Percentiles rank a stretch among this genome's conserved stretches.
These are phyloP conservation scores for Plusia festucae DNA, from an alignment of 2,888 invertebrate species.

Conservation along the genomic window DNA sequence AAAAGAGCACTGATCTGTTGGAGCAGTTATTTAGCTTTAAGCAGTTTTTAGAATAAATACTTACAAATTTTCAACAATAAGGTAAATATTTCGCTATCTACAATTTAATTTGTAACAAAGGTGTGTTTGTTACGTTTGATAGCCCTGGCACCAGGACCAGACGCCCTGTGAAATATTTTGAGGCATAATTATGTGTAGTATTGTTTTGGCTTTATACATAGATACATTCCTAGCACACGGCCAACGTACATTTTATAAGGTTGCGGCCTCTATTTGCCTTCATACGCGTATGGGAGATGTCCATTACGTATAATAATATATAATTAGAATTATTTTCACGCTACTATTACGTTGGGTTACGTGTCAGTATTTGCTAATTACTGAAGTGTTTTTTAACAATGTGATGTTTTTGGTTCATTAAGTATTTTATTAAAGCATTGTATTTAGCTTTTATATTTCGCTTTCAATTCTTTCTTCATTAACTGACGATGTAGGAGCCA, in stretches of 20 bases:
- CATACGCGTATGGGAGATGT: conserved; percentile 48
- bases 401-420: conserved; percentile 21
- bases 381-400: conserved; percentile 29
- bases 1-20: too few species aligned
- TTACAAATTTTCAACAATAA: too few species aligned
- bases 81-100: neutral
- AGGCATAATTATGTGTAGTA: conserved; percentile 47
- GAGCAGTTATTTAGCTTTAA: too few species aligned
- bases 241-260: conserved; percentile 36
- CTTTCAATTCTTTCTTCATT: too few species aligned
- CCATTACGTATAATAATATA: conserved; percentile 43
- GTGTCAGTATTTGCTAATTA: conserved; percentile 34
- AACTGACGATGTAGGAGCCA: too few species aligned
- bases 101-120: neutral
- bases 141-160: conserved; percentile 24
- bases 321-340: conserved; percentile 34
- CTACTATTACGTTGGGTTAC: conserved; percentile 39
- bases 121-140: neutral
- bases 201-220: conserved; percentile 42
- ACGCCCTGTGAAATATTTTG: conserved; percentile 34
- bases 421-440: conserved; percentile 17
- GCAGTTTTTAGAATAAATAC: too few species aligned
- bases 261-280: conserved; percentile 32
- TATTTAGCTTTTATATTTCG: neutral
- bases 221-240: conserved; percentile 41